Base-by-base conservation (phyloP, 2,888 invertebrate species). In the Synanthedon tipuliformis region DNA sequence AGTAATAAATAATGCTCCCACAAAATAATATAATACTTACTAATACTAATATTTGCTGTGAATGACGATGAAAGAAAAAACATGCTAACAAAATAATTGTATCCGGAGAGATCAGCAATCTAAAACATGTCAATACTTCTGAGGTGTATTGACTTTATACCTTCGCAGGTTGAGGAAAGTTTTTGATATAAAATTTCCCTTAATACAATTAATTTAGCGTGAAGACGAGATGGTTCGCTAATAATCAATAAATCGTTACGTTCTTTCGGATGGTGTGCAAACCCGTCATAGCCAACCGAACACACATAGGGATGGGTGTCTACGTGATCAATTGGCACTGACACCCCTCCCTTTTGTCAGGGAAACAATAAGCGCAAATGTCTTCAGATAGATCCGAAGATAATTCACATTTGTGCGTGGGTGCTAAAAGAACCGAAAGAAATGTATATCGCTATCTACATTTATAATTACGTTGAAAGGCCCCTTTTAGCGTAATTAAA, bases 251-350 rank as follows among this genome's bases (percentile, higher is more conserved):
- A 45, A 45, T n/a, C 45, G 11, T n/a, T n/a, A 45, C n/a, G 12
- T 45, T 45, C 11, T 45, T 45, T 45, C n/a, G 45, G 45, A 7
- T 12, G 41, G 52, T 53, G 45, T 23, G 48, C 41, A 53, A 52
- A 51, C 40, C 50, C 49, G 53, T 48, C 55, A 53, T 51, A 51
- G 51, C 18, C 50, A 53, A 51, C 51, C 15, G 53, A 51, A 40
- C 53, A 54, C 56, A 54, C 55, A 57, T 53, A 61, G 59, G 59
- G 61, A 58, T 55, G 60, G 61, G 59, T 34, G 41, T 55, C 59
- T 65, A 71, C 74, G 75, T 73, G 75, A 75, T 73, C 75, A 72
- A 75, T 75, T 72, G 74, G 67, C 64, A 61, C 61, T 59, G 69
- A 68, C 71, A 66, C 56, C 65, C 63, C 61, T 62, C 66, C 69